Percentiles rank a stretch among this genome's conserved stretches.
phyloP scores from a whole-genome alignment of 2,113 vertebrate genomes.

The Balaenoptera acutorostrata region DNA sequence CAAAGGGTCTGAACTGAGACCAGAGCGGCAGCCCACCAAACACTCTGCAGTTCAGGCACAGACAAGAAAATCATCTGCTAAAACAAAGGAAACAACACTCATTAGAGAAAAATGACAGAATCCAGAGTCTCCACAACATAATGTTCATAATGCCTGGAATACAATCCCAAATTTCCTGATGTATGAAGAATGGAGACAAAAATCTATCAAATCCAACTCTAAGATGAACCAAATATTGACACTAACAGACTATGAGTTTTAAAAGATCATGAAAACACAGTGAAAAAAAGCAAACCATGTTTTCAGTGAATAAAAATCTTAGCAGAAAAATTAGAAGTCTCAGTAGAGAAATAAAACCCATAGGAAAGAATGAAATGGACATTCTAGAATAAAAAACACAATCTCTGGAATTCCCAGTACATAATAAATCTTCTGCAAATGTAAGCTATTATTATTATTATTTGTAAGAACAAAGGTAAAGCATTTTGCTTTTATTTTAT shows the following conservation, averaged over 20 bases:
- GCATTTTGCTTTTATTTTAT: neutral
- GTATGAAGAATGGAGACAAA: neutral
- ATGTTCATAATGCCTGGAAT: neutral
- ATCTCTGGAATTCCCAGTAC: neutral
- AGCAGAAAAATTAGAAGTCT: neutral
- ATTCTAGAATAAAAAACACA: neutral
- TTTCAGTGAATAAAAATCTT: neutral
- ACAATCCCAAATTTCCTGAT: neutral
- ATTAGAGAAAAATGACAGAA: neutral
- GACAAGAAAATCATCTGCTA: neutral
- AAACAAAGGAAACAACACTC: neutral
- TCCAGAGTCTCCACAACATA: neutral
- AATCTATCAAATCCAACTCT: neutral
- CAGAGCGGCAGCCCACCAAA: neutral
- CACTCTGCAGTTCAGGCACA: neutral
- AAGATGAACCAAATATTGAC: neutral
- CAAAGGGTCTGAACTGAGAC: neutral
- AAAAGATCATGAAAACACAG: neutral
- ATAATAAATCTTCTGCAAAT: neutral
- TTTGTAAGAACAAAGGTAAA: neutral
- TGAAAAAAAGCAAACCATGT: neutral
- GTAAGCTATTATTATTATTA: neutral
- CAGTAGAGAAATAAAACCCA: neutral
- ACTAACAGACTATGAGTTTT: neutral
- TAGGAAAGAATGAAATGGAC: neutral